Conservation (phyloP, 2,888 invertebrate genomes). For the Coronaproctus castanopsis region DNA sequence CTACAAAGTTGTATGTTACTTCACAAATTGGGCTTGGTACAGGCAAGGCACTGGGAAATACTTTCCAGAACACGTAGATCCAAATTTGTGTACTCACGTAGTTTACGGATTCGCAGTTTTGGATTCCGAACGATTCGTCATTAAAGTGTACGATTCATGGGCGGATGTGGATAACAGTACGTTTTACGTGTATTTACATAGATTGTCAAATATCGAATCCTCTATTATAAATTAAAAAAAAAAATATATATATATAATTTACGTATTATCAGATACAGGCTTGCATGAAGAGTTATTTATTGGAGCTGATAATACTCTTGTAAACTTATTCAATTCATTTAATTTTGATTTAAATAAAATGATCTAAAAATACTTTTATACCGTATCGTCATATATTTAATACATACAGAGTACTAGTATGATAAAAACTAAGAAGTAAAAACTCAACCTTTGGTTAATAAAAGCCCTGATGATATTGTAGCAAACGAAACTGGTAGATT, state of each 20-base stretch:
- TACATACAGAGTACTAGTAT: no score
- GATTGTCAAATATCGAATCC: neutral
- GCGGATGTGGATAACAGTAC: slow-evolving; percentile 70
- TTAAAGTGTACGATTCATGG: slow-evolving; percentile 74
- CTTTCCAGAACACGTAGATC: slow-evolving; percentile 65
- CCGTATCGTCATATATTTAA: no score
- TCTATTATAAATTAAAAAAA: neutral
- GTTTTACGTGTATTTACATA: no score
- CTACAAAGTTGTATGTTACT: slow-evolving; percentile 71
- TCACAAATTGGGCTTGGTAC: slow-evolving; percentile 90
- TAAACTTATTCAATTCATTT: neutral
- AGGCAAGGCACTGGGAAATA: slow-evolving; percentile 61
- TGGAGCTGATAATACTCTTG: neutral
- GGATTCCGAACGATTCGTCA: slow-evolving; percentile 53
- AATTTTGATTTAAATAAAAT: neutral
- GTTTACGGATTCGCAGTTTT: slow-evolving; percentile 87
- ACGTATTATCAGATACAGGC: no score
- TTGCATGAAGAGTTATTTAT: neutral
- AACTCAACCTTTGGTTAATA: no score
- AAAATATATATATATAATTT: no score
- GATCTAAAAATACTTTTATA: no score
- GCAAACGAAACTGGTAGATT: no score
- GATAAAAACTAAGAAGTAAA: no score
- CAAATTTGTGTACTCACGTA: slow-evolving; percentile 73
- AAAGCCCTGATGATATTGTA: no score